These are phyloP conservation scores for Andrena camellia DNA, from an alignment of 2,888 invertebrate genomes.

Conservation along the genomic window DNA sequence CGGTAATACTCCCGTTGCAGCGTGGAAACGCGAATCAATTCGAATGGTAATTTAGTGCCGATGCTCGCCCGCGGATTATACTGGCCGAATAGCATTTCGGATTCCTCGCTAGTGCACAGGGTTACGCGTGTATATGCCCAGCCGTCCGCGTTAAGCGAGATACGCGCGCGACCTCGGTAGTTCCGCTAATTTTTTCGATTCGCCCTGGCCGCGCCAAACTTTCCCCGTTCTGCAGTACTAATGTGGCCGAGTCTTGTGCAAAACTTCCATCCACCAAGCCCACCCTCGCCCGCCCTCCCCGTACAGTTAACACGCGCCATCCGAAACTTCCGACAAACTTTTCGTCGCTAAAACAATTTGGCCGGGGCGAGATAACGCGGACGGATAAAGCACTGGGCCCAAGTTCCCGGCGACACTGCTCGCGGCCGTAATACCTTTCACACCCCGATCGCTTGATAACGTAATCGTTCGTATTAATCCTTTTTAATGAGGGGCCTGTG, in stretches of 20 bases:
- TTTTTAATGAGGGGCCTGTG: slow-evolving; percentile 50
- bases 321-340: slow-evolving; percentile 62
- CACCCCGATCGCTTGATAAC: slow-evolving; percentile 49
- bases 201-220: slow-evolving; percentile 1
- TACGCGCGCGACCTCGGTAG: not conserved
- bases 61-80: slow-evolving; percentile 59
- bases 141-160: not conserved
- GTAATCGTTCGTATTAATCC: slow-evolving; percentile 62
- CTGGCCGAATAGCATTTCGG: slow-evolving; percentile 51
- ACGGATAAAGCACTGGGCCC: slow-evolving; percentile 47
- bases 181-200: slow-evolving; percentile 12
- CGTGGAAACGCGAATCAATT: slow-evolving; percentile 69
- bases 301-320: slow-evolving; percentile 47
- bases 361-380: slow-evolving; percentile 38
- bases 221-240: slow-evolving; percentile 21
- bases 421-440: slow-evolving; percentile 50
- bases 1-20: slow-evolving; percentile 32
- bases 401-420: slow-evolving; percentile 38
- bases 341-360: slow-evolving; percentile 70
- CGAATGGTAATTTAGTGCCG: slow-evolving; percentile 72
- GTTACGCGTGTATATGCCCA: slow-evolving; percentile 26
- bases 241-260: slow-evolving; percentile 13
- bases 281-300: not conserved
- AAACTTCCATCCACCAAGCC: not conserved
- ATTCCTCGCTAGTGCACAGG: slow-evolving; percentile 32